Evolutionary conservation across 2,797 vertebrate genomes (phyloP).

Genomic region (Holocentrus rufus): DNA sequence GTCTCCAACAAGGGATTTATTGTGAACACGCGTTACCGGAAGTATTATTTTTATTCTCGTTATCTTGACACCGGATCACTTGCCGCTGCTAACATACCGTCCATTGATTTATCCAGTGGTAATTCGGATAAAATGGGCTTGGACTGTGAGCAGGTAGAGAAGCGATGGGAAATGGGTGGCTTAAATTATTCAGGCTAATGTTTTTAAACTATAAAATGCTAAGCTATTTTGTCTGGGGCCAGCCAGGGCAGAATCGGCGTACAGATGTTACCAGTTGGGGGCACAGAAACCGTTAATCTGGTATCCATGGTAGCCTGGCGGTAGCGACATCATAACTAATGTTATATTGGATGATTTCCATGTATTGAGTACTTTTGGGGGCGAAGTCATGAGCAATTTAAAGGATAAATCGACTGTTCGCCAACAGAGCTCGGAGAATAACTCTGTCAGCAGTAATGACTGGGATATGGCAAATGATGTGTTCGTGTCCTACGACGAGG

Average conservation of each 20-base stretch:
- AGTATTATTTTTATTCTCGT: neutral
- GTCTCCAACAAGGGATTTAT: too few relatives aligned
- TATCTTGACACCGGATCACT: neutral
- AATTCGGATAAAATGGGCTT: neutral
- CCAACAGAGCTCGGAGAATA: slow-evolving; percentile 78
- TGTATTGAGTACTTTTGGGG: neutral
- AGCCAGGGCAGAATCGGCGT: neutral
- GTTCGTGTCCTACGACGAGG: slow-evolving; percentile 74
- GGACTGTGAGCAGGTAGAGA: neutral
- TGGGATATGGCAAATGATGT: slow-evolving; percentile 83
- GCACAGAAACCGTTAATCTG: slow-evolving; percentile 35
- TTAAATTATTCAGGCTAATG: too few relatives aligned
- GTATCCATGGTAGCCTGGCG: slow-evolving; percentile 5
- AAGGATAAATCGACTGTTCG: slow-evolving; percentile 62
- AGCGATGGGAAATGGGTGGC: neutral
- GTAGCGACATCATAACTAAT: neutral
- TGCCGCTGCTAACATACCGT: slow-evolving; percentile 13
- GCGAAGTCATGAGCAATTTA: slow-evolving; percentile 60
- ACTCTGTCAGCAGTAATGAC: slow-evolving; percentile 78
- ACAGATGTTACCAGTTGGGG: slow-evolving; percentile 62
- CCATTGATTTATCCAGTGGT: slow-evolving; percentile 10
- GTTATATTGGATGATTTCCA: neutral
- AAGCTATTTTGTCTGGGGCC: neutral
- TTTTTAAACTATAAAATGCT: neutral
- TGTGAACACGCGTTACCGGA: slow-evolving; percentile 34